These are phyloP conservation scores for Hydrotaea diabolus DNA, from an alignment of 2,888 invertebrate genomes.

Conservation along the genomic window DNA sequence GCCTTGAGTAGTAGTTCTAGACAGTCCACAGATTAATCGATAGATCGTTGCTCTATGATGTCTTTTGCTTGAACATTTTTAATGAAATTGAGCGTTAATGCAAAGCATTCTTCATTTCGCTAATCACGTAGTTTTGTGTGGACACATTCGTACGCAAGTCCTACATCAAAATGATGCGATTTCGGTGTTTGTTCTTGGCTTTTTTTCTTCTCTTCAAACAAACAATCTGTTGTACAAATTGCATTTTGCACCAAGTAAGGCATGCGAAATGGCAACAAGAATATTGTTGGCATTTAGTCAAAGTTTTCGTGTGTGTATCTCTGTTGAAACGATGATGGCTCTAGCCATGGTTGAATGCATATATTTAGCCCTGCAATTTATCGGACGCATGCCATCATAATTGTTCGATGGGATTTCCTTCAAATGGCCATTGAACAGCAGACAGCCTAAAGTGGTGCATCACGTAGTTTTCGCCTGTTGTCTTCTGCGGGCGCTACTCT, in stretches of 20 bases:
- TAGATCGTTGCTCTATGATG: slow-evolving; percentile 11
- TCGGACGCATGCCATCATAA: slow-evolving; percentile 61
- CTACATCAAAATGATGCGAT: neutral
- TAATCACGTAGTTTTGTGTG: slow-evolving; percentile 40
- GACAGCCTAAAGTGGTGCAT: neutral
- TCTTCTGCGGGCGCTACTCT: neutral
- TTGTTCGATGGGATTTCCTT: slow-evolving; percentile 45
- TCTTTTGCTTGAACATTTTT: neutral
- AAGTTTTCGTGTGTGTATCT: slow-evolving; percentile 5
- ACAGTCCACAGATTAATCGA: slow-evolving; percentile 46
- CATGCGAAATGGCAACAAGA: slow-evolving; percentile 25
- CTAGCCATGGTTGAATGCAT: slow-evolving; percentile 44
- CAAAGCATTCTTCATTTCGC: slow-evolving; percentile 41
- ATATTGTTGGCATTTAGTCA: slow-evolving; percentile 54
- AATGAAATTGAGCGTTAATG: slow-evolving; percentile 53
- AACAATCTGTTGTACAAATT: slow-evolving; percentile 45
- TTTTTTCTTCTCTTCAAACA: slow-evolving; percentile 37
- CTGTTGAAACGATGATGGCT: neutral
- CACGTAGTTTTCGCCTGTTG: neutral
- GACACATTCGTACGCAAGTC: neutral
- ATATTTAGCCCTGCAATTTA: slow-evolving; percentile 30
- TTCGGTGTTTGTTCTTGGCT: slow-evolving; percentile 49
- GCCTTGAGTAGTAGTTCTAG: slow-evolving; percentile 4
- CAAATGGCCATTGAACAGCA: neutral
- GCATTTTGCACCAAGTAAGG: slow-evolving; percentile 41